Evolutionary conservation across 2,888 invertebrate species (phyloP).

Genomic region (Seira sanloemensis): DNA sequence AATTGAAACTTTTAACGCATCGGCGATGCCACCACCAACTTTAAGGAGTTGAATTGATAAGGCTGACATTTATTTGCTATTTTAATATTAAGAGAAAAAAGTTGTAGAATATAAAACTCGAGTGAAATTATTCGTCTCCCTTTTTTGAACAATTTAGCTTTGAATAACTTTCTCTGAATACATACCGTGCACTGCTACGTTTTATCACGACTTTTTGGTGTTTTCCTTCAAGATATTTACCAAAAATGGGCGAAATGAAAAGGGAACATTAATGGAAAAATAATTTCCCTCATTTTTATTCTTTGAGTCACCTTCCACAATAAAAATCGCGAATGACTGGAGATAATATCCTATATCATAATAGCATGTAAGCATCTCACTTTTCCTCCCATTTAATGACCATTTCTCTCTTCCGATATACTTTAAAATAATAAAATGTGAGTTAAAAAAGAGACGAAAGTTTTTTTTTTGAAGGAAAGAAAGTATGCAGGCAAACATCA

Average conservation of each 20-base stretch:
- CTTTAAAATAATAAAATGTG: not conserved
- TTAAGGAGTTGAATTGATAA: not conserved
- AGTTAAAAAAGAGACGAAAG: not conserved
- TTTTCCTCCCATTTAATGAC: not conserved
- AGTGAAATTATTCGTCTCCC: no score
- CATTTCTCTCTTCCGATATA: no score
- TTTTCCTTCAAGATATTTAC: not conserved
- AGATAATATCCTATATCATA: not conserved
- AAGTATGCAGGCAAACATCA: not conserved
- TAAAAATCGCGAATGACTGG: constrained; percentile 16
- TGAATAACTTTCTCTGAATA: not conserved
- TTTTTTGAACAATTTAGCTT: not conserved
- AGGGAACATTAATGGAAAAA: constrained; percentile 56
- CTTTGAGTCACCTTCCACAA: constrained; percentile 46
- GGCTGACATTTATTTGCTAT: not conserved
- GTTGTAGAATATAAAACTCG: not conserved
- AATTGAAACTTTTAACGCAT: constrained; percentile 50
- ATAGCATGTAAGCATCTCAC: not conserved
- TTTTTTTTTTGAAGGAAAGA: no score
- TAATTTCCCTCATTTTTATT: constrained; percentile 50
- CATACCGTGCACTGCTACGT: no score
- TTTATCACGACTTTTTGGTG: not conserved
- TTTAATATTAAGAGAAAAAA: not conserved
- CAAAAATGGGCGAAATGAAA: constrained; percentile 41
- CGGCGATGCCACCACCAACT: not conserved